These are phyloP conservation scores for Sebastes iracundus DNA, from an alignment of 2,797 vertebrate species.

Conservation along the genomic window DNA sequence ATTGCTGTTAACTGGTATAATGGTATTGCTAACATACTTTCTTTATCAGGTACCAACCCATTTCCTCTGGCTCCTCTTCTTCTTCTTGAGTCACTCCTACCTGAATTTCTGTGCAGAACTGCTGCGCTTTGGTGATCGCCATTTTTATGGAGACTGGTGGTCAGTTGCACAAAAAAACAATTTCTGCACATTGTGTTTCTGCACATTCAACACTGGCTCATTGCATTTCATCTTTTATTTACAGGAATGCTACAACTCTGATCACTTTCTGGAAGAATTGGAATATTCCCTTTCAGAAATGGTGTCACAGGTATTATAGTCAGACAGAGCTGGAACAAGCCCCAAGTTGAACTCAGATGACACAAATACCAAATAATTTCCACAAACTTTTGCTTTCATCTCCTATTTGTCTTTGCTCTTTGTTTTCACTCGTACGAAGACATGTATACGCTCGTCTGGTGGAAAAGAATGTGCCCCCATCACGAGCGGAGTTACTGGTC, in stretches of 20 bases:
- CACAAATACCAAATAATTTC: background rate
- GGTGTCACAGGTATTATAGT: conserved; percentile 53
- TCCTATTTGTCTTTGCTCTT: background rate
- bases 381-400: background rate
- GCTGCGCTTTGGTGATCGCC: conserved; percentile 65
- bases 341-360: background rate
- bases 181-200: background rate
- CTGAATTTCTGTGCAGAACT: conserved; percentile 67
- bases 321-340: background rate
- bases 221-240: background rate
- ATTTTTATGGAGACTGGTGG: conserved; percentile 63
- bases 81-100: conserved; percentile 69
- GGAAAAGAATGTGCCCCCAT: conserved; percentile 28
- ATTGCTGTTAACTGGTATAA: background rate
- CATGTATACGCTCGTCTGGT: conserved; percentile 46
- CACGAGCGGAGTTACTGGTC: conserved; percentile 36
- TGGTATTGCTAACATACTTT: background rate
- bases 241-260: conserved; percentile 62
- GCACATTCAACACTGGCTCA: background rate
- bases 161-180: conserved; percentile 8
- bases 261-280: conserved; percentile 55
- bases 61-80: conserved; percentile 73
- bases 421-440: conserved; percentile 15
- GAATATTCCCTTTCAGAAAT: conserved; percentile 58
- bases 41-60: conserved; percentile 59